Evolutionary conservation across 2,113 vertebrate genomes (phyloP).

Genomic region (Pluvialis apricaria): DNA sequence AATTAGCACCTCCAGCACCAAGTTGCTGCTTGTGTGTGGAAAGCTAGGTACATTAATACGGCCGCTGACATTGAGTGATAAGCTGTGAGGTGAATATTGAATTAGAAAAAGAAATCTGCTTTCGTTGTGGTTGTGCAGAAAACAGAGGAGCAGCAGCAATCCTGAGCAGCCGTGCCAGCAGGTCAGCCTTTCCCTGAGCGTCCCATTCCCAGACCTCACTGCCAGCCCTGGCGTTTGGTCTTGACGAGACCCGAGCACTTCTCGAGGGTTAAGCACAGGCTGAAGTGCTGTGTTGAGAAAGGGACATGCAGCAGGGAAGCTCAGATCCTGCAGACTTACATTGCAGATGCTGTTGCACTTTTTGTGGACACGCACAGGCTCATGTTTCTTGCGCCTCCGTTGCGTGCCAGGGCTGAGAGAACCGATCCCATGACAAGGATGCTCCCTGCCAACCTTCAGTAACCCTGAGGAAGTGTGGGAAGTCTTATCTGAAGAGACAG

Average conservation of each 20-base stretch:
- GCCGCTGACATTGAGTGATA: background rate
- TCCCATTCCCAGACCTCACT: background rate
- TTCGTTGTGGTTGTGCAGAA: background rate
- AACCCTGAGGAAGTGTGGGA: background rate
- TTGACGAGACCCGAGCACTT: background rate
- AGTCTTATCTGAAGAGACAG: background rate
- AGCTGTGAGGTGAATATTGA: background rate
- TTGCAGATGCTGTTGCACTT: background rate
- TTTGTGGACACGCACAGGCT: background rate
- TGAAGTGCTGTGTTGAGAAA: background rate
- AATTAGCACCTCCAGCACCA: background rate
- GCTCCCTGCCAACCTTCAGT: background rate
- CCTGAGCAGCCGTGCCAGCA: background rate
- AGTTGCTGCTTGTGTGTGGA: background rate
- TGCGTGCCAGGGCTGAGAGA: background rate
- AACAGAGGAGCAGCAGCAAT: background rate
- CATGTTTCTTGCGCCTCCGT: background rate
- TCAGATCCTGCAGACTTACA: background rate
- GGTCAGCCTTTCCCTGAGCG: background rate
- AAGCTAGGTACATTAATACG: background rate
- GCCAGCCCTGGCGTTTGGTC: background rate
- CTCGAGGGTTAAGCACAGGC: background rate
- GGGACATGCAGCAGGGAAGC: rapidly evolving
- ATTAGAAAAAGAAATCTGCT: background rate
- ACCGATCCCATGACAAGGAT: background rate